These are phyloP conservation scores for Misgurnus anguillicaudatus DNA, from an alignment of 2,113 vertebrate species.

Conservation along the genomic window DNA sequence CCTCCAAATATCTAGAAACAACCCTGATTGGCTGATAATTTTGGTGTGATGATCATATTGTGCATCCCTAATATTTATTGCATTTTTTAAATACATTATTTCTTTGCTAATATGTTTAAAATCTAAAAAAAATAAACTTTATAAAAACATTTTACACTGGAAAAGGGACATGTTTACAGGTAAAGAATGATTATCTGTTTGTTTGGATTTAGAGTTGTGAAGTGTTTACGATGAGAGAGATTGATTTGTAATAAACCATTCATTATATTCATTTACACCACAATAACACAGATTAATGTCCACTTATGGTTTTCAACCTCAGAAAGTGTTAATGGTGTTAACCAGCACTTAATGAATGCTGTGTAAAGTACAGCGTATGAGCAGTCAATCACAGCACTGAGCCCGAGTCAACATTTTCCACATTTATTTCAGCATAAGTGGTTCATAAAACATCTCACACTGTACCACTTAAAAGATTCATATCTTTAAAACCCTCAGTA, in stretches of 20 bases:
- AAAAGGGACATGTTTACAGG: no score
- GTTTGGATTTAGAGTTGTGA: no score
- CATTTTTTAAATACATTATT: no score
- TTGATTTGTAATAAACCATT: not conserved
- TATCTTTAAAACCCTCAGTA: constrained; percentile 62
- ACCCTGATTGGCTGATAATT: no score
- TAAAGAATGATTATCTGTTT: no score
- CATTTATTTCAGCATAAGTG: constrained; percentile 77
- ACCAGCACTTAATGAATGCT: not conserved
- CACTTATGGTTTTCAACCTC: not conserved
- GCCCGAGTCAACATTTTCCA: constrained; percentile 58
- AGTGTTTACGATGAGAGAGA: no score
- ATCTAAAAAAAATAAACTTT: no score
- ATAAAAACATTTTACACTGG: no score
- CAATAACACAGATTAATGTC: not conserved
- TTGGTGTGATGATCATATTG: no score
- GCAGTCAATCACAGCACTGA: not conserved
- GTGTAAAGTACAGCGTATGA: not conserved
- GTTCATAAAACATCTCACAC: constrained; percentile 71
- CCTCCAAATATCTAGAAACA: no score
- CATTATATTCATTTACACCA: not conserved
- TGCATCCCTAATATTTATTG: no score
- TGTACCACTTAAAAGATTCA: constrained; percentile 62
- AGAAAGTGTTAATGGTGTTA: not conserved
- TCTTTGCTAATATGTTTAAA: no score